Conservation (phyloP, 2,888 invertebrate genomes). For the Amphipyra tragopoginis region DNA sequence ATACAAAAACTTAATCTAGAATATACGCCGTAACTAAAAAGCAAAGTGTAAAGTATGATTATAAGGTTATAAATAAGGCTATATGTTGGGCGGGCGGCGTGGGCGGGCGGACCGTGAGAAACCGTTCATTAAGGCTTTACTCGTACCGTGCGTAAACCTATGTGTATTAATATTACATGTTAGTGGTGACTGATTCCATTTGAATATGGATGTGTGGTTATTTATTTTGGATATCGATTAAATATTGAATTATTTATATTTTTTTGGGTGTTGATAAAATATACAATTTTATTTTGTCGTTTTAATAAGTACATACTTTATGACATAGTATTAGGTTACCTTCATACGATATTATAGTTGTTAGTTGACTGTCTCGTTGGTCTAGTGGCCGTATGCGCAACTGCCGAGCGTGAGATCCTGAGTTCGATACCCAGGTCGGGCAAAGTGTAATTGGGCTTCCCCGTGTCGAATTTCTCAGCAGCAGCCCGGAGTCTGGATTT, state of each 20-base stretch:
- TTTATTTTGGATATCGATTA: slow-evolving; percentile 7
- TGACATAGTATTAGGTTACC: not conserved
- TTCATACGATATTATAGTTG: too few species aligned
- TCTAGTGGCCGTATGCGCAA: too few species aligned
- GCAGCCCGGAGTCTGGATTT: too few species aligned
- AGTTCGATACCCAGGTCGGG: too few species aligned
- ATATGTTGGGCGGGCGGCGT: slow-evolving; percentile 58
- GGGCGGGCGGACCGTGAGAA: slow-evolving; percentile 68
- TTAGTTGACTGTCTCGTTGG: too few species aligned
- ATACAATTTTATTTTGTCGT: not conserved
- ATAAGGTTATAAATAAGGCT: slow-evolving; percentile 60
- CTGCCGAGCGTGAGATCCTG: too few species aligned
- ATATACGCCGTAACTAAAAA: slow-evolving; percentile 29
- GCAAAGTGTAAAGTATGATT: slow-evolving; percentile 46
- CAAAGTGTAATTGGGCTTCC: too few species aligned
- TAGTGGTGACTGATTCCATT: slow-evolving; percentile 39
- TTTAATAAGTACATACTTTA: not conserved
- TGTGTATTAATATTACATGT: slow-evolving; percentile 53
- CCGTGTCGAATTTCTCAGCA: too few species aligned
- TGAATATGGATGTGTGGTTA: slow-evolving; percentile 35
- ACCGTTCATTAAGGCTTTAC: slow-evolving; percentile 49
- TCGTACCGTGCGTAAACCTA: slow-evolving; percentile 18
- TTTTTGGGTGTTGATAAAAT: not conserved
- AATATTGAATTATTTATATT: slow-evolving; percentile 1
- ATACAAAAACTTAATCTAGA: slow-evolving; percentile 12